Base-by-base conservation (phyloP, 1,140 invertebrate genomes). In the Cardiocondyla obscurior region DNA sequence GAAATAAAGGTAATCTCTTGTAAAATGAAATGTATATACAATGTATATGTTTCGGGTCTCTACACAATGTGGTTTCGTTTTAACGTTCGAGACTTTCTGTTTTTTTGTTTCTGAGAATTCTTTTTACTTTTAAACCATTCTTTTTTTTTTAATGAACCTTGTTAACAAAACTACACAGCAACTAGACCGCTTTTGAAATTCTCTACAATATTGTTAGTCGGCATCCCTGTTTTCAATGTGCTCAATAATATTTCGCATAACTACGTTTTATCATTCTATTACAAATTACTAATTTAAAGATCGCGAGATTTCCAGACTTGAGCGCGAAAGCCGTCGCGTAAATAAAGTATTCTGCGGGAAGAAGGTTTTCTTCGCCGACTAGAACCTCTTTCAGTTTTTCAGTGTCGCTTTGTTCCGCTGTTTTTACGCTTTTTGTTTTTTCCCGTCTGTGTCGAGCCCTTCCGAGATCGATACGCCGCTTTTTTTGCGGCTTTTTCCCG, bases 221-320 rank as follows among this genome's bases (percentile, higher is more conserved):
- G 10, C 65, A 36, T 65, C 22, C 25, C 28, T 6, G 16, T 67
- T 65, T 39, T 33, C 30, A 77, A 39, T 36, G 8, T 28, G 39
- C 22, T 42, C 12, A 14, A 4, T 25, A 69, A 67, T 65, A 28
- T 36, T 51, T 67, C n/a, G n/a, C n/a, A n/a, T n/a, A n/a, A n/a
- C n/a, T n/a, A n/a, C n/a, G n/a, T n/a, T 28, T 55, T 7, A 67
- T 77, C 65, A 77, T 53, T 77, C 16, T 65, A n/a, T 76, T 39
- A 46, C 33, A 28, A 60, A 46, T 62, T 60, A 77, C 39, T 39
- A 22, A 33, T 74, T 60, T 60, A n/a, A 25, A 7, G 12, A 60
- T 22, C 12, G 53, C 25, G 33, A n/a, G n/a, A n/a, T n/a, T 14
- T 73, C 16, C 19, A 39, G 8, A 60, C 62, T 16, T 33, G 36